Evolutionary conservation across 2,888 invertebrate species (phyloP).

Genomic region (Lasius platythorax): DNA sequence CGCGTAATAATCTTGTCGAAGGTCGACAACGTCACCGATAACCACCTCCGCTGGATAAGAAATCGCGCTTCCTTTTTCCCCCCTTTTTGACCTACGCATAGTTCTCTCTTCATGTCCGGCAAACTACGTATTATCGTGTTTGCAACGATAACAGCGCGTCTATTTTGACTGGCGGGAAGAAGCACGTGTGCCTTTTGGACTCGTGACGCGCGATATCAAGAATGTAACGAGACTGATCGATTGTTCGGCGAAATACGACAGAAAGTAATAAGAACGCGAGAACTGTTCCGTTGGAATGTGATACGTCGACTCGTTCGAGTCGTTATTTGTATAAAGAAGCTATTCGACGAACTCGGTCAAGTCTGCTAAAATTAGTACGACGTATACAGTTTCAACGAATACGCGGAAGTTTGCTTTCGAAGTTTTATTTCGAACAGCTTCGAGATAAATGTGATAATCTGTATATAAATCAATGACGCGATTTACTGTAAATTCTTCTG

Average conservation of each 20-base stretch:
- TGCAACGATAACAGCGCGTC: background rate
- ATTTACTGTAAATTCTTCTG: background rate
- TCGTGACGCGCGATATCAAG: conserved; percentile 28
- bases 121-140: background rate
- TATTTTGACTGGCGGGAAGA: background rate
- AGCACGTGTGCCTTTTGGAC: conserved; percentile 19
- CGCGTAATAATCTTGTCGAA: conserved; percentile 74
- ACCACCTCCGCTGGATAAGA: conserved; percentile 60
- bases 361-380: conserved; percentile 49
- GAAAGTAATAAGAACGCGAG: conserved; percentile 14
- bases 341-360: conserved; percentile 46
- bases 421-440: conserved; percentile 42
- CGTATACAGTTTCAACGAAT: conserved; percentile 40
- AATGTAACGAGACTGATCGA: conserved; percentile 25
- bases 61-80: conserved; percentile 57
- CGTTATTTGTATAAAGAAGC: conserved; percentile 48
- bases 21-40: conserved; percentile 68
- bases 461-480: conserved; percentile 16
- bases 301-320: conserved; percentile 34
- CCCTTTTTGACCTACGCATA: background rate
- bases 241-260: conserved; percentile 16
- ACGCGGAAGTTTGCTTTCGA: conserved; percentile 41
- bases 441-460: conserved; percentile 9
- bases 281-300: conserved; percentile 10
- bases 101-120: background rate